Conservation (phyloP, 35 echinoderm and acorn worm species). For the Holothuria glaberrima region DNA sequence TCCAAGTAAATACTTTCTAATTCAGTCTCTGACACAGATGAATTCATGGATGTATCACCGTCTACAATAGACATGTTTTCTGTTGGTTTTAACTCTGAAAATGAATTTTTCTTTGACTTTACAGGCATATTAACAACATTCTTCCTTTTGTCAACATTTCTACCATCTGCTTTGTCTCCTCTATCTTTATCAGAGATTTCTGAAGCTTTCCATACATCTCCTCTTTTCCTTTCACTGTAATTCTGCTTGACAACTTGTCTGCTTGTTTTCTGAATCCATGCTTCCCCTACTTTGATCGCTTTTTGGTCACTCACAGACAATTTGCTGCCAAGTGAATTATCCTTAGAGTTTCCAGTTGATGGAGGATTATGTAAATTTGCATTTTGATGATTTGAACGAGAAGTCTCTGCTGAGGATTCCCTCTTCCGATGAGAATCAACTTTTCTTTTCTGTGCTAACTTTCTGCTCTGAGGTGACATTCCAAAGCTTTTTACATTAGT, state of each 20-base stretch:
- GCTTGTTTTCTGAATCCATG: not conserved
- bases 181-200: not conserved
- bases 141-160: not conserved
- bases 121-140: not conserved
- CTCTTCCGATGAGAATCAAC: not conserved
- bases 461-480: conserved; percentile 21
- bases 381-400: not conserved
- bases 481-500: not conserved
- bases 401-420: not conserved
- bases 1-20: conserved; percentile 1
- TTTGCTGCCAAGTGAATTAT: not conserved
- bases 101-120: not conserved
- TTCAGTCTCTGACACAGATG: conserved; percentile 4
- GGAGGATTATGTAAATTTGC: conserved; percentile 48
- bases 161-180: not conserved
- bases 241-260: not conserved
- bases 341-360: conserved; percentile 27
- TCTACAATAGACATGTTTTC: not conserved
- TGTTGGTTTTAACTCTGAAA: not conserved
- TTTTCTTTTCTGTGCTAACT: conserved; percentile 21
- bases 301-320: conserved; percentile 3
- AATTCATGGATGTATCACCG: conserved; percentile 1
- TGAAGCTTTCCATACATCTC: not conserved
- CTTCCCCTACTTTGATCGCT: not conserved
- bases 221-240: not conserved